These are phyloP conservation scores for Tetraneura akinire DNA, from an alignment of 1,140 invertebrate species.

Conservation along the genomic window DNA sequence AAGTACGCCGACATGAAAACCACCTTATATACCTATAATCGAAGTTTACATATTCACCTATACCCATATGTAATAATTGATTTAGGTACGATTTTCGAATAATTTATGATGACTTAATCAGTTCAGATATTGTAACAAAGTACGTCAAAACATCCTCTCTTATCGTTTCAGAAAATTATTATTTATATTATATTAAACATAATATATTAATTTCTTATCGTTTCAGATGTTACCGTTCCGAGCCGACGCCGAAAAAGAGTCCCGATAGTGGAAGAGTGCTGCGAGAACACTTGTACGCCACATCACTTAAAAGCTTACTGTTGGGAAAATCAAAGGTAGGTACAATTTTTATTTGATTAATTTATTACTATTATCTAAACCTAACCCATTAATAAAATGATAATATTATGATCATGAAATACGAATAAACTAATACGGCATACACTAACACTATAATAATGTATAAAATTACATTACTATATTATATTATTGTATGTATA, in stretches of 20 bases:
- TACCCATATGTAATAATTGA: no score
- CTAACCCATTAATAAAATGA: background rate
- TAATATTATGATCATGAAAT: background rate
- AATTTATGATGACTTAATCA: no score
- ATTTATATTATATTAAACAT: background rate
- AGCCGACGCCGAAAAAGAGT: slow-evolving; percentile 42
- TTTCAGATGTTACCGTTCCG: slow-evolving; percentile 40
- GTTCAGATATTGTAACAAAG: no score
- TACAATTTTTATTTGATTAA: no score
- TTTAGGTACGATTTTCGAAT: no score
- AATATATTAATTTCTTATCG: background rate
- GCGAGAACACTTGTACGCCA: slow-evolving; percentile 40
- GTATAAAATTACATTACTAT: no score
- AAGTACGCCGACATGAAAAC: no score
- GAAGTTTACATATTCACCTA: no score
- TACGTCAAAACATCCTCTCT: background rate
- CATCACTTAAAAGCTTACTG: slow-evolving; percentile 33
- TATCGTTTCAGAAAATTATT: background rate
- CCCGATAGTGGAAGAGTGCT: slow-evolving; percentile 36
- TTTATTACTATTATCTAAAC: no score
- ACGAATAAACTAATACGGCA: slow-evolving; percentile 68
- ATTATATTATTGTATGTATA: no score
- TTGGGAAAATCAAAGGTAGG: slow-evolving; percentile 76
- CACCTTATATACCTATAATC: no score
- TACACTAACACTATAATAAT: background rate